These are phyloP conservation scores for Blomia tropicalis DNA, from an alignment of 2,888 invertebrate species.

Conservation along the genomic window DNA sequence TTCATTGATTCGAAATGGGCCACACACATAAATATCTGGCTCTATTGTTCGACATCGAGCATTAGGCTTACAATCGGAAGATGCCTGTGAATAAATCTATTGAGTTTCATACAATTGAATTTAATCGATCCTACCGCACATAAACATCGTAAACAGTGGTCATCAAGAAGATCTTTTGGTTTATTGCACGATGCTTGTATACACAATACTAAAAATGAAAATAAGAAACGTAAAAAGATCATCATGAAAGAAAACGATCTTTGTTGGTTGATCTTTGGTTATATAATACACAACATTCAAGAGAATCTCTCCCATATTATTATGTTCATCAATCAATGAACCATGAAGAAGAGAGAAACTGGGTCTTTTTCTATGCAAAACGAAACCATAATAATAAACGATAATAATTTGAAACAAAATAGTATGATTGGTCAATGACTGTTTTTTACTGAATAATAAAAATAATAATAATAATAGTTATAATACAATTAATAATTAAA, in stretches of 20 bases:
- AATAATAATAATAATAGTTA: no score
- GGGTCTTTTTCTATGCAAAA: no score
- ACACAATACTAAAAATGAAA: background rate
- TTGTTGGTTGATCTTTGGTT: no score
- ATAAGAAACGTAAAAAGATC: background rate
- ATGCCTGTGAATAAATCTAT: constrained; percentile 18
- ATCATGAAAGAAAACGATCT: no score
- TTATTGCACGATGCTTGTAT: background rate
- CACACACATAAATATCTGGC: constrained; percentile 20
- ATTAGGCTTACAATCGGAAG: constrained; percentile 23
- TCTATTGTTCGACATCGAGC: constrained; percentile 24
- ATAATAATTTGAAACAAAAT: no score
- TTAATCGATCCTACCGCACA: constrained; percentile 25
- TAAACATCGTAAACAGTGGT: constrained; percentile 25
- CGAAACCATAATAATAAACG: no score
- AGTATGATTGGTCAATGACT: no score
- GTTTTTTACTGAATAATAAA: no score
- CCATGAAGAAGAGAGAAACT: no score
- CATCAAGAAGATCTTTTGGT: constrained; percentile 2
- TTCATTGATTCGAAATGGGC: constrained; percentile 23
- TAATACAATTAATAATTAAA: background rate
- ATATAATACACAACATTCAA: no score
- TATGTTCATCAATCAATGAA: no score
- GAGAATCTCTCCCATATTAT: no score
- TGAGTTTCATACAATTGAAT: constrained; percentile 11